Conservation (phyloP, 2,888 invertebrate species). For the Drepana falcataria region DNA sequence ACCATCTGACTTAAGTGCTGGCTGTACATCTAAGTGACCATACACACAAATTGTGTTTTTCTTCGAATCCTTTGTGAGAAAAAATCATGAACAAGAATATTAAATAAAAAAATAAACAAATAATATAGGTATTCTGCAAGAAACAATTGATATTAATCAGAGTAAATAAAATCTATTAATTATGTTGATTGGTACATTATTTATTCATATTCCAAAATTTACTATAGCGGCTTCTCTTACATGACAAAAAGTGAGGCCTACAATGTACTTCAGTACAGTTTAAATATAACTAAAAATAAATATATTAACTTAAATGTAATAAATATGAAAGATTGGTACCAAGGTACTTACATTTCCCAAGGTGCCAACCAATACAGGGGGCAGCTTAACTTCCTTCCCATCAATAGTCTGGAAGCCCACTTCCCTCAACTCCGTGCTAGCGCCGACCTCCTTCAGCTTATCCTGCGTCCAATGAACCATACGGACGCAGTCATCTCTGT, state of each 20-base stretch:
- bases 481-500: conserved; percentile 86
- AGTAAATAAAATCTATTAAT: too few species aligned
- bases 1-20: conserved; percentile 94
- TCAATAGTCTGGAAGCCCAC: conserved; percentile 87
- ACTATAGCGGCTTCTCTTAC: too few species aligned
- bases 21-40: conserved; percentile 99
- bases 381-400: conserved; percentile 86
- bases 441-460: conserved; percentile 84
- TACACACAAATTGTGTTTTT: conserved; percentile 97
- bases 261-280: too few species aligned
- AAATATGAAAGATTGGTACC: too few species aligned
- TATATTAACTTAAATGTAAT: too few species aligned
- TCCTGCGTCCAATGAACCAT: conserved; percentile 92
- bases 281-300: too few species aligned
- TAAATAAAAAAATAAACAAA: not conserved
- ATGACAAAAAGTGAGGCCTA: too few species aligned
- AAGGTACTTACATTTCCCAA: conserved; percentile 81
- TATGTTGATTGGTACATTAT: too few species aligned
- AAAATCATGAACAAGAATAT: not conserved
- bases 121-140: too few species aligned
- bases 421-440: conserved; percentile 84
- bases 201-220: too few species aligned
- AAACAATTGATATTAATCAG: too few species aligned
- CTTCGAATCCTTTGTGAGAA: conserved; percentile 78
- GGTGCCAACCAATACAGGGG: conserved; percentile 89